phyloP scores from a whole-genome alignment of 2,888 invertebrate species.

The Salticus scenicus region DNA sequence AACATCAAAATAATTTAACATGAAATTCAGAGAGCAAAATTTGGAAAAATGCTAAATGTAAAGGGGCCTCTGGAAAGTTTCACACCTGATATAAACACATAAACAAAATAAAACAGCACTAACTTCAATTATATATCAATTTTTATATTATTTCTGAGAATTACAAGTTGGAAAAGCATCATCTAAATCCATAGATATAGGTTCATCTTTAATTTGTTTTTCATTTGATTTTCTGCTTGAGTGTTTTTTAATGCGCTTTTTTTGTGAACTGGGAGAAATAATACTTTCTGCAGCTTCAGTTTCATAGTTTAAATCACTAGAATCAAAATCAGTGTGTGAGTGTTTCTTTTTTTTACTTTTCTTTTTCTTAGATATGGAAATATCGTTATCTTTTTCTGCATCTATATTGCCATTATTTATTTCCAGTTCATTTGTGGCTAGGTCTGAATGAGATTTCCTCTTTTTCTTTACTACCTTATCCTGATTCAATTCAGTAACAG shows the following conservation, averaged over 20 bases:
- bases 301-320: neutral
- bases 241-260: neutral
- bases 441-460: too few relatives aligned
- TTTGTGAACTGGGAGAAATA: neutral
- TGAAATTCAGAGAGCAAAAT: too few relatives aligned
- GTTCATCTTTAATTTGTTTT: constrained; percentile 27
- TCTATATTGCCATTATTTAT: neutral
- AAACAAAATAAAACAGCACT: too few relatives aligned
- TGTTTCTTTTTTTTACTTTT: neutral
- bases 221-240: neutral
- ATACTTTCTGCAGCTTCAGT: neutral
- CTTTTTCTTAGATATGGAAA: neutral
- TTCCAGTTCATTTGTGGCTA: neutral
- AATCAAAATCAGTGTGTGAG: neutral
- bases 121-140: neutral
- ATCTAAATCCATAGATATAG: constrained; percentile 13
- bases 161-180: constrained; percentile 35
- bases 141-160: constrained; percentile 3
- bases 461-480: neutral
- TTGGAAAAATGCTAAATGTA: too few relatives aligned
- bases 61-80: too few relatives aligned
- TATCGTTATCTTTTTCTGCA: neutral
- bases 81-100: too few relatives aligned
- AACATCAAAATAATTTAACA: too few relatives aligned
- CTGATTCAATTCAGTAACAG: neutral